A percentile compares a stretch with the other conserved stretches of the same genome.
Evolutionary conservation across 2,797 vertebrate genomes (phyloP).

Genomic region (Poeciliopsis gracilis): DNA sequence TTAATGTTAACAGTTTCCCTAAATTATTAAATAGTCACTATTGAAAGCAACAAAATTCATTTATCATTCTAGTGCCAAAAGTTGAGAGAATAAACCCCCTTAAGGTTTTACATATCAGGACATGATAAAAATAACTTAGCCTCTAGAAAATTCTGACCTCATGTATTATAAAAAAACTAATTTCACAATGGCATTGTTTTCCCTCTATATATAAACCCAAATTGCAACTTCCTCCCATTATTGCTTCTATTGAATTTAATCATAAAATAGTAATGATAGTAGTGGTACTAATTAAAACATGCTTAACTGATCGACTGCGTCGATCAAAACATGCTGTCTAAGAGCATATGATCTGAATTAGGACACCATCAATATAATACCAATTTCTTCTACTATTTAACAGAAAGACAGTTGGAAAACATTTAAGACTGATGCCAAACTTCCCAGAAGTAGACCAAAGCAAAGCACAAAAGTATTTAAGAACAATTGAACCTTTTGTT

Average conservation of each 20-base stretch:
- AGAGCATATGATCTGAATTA: not conserved
- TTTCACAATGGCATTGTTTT: not conserved
- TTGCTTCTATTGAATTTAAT: not conserved
- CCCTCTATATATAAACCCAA: not conserved
- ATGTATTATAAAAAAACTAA: not conserved
- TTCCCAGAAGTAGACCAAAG: not conserved
- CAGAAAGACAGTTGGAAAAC: no score
- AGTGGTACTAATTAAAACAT: no score
- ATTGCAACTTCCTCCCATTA: not conserved
- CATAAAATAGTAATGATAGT: no score
- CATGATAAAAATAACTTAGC: no score
- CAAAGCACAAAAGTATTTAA: not conserved
- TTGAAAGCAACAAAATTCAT: not conserved
- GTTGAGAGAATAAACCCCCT: not conserved
- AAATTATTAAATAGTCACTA: not conserved
- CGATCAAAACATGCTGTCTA: not conserved
- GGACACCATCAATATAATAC: not conserved
- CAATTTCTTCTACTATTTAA: no score
- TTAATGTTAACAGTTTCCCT: not conserved
- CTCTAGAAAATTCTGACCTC: not conserved
- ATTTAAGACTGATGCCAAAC: not conserved
- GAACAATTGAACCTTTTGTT: no score
- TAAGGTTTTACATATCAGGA: no score
- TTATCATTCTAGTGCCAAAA: not conserved
- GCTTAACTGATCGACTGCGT: not conserved